phyloP scores from a whole-genome alignment of 2,797 vertebrate species.

The Balearica regulorum region DNA sequence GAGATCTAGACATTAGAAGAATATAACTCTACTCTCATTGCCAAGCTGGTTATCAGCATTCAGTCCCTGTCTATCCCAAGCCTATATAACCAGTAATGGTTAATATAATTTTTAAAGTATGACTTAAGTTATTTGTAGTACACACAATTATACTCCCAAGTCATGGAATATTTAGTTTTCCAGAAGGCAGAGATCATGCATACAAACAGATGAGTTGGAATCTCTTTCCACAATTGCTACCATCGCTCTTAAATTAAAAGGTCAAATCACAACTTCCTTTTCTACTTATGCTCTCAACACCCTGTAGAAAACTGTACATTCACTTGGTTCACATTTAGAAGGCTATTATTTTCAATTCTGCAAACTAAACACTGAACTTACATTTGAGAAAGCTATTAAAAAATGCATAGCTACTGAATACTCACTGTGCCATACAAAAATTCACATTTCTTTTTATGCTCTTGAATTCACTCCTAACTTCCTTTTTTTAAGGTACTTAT shows the following conservation, averaged over 20 bases:
- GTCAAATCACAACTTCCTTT: background rate
- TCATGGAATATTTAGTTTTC: background rate
- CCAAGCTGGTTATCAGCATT: background rate
- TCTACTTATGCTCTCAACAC: background rate
- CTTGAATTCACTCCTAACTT: background rate
- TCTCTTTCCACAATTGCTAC: too few relatives aligned
- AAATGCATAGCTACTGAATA: background rate
- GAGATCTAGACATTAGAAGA: background rate
- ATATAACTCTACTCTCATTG: accelerated
- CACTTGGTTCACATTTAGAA: background rate
- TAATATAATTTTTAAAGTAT: background rate
- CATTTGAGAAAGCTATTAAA: background rate
- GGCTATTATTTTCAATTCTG: background rate
- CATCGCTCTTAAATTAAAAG: background rate
- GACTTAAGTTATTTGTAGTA: background rate
- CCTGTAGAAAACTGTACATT: accelerated
- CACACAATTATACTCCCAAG: accelerated
- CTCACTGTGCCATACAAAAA: background rate
- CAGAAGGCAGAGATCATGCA: background rate
- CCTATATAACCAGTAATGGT: accelerated
- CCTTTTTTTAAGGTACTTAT: accelerated
- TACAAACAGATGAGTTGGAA: background rate
- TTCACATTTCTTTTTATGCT: accelerated
- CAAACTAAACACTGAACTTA: background rate
- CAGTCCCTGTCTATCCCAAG: background rate